phyloP scores from a whole-genome alignment of 2,113 vertebrate genomes.

The Chaetorhynchus papuensis region DNA sequence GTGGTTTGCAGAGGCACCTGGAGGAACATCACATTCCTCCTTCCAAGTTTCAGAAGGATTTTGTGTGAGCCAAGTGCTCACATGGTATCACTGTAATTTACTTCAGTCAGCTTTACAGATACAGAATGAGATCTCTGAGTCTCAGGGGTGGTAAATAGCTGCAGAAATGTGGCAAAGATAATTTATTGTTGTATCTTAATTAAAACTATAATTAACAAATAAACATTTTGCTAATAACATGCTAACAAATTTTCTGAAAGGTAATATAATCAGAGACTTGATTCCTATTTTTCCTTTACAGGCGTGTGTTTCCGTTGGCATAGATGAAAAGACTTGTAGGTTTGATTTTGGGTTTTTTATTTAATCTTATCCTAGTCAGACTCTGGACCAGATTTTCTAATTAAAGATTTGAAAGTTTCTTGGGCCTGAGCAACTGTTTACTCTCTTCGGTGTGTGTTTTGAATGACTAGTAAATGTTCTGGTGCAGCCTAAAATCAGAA shows the following conservation, averaged over 20 bases:
- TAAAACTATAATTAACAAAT: slow-evolving; percentile 62
- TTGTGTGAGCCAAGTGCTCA: slow-evolving; percentile 11
- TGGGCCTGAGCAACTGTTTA: neutral
- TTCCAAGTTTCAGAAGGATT: slow-evolving; percentile 19
- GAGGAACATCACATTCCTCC: neutral
- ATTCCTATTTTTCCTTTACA: neutral
- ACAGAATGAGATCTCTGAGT: slow-evolving; percentile 45
- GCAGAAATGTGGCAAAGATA: slow-evolving; percentile 31
- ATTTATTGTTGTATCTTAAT: slow-evolving; percentile 55
- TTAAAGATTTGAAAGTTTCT: neutral
- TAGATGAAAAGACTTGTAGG: neutral
- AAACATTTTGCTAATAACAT: slow-evolving; percentile 55
- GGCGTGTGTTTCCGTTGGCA: neutral
- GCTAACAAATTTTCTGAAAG: slow-evolving; percentile 48
- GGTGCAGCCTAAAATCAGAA: neutral
- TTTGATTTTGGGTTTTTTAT: neutral
- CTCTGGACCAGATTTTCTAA: neutral
- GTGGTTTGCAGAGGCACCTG: slow-evolving; percentile 2
- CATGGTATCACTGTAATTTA: slow-evolving; percentile 46
- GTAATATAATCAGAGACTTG: slow-evolving; percentile 36
- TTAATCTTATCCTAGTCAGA: neutral
- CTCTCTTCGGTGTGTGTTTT: neutral
- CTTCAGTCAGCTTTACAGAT: slow-evolving; percentile 56
- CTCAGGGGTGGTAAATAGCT: slow-evolving; percentile 41
- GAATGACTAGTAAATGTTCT: neutral